Percentiles rank a stretch among this genome's conserved stretches.
phyloP scores from a whole-genome alignment of 1,140 invertebrate genomes.

The Frieseomelitta varia region DNA sequence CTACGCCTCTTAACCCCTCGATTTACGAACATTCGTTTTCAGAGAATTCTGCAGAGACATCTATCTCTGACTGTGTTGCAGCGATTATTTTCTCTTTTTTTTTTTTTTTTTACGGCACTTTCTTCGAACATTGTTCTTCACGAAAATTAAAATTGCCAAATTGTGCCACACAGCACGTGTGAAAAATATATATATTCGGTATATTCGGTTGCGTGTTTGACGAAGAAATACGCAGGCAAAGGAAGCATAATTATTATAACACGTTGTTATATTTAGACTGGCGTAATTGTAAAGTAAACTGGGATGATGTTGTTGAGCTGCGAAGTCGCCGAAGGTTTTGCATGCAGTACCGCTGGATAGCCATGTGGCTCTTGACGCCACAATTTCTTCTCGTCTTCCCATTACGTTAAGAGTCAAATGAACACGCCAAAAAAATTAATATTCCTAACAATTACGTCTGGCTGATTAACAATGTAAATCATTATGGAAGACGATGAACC shows the following conservation, averaged over 20 bases:
- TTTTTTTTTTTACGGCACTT: not conserved
- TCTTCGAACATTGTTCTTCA: not conserved
- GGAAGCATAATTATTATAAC: not conserved
- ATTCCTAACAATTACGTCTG: constrained; percentile 16
- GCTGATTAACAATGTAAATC: not conserved
- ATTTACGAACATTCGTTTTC: constrained; percentile 13
- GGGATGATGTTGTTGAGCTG: not conserved
- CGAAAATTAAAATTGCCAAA: not conserved
- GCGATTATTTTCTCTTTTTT: too few species aligned
- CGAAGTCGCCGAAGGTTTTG: not conserved
- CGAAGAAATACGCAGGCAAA: not conserved
- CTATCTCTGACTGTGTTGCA: too few species aligned
- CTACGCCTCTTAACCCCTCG: constrained; percentile 8
- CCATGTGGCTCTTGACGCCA: constrained; percentile 38
- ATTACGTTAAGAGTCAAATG: not conserved
- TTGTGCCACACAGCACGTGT: not conserved
- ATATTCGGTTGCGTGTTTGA: not conserved
- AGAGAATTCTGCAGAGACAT: not conserved
- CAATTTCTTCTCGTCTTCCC: constrained; percentile 15
- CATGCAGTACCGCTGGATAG: not conserved
- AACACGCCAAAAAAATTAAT: not conserved
- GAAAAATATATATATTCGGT: not conserved
- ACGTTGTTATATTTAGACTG: not conserved
- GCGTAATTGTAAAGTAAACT: not conserved
- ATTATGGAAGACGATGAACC: not conserved